Evolutionary conservation across 30 jellyfish, hydroid and myxozoan species (phyloP), one percentile per base, ranked within the genome.

Genomic region (Hydractinia echinata): DNA sequence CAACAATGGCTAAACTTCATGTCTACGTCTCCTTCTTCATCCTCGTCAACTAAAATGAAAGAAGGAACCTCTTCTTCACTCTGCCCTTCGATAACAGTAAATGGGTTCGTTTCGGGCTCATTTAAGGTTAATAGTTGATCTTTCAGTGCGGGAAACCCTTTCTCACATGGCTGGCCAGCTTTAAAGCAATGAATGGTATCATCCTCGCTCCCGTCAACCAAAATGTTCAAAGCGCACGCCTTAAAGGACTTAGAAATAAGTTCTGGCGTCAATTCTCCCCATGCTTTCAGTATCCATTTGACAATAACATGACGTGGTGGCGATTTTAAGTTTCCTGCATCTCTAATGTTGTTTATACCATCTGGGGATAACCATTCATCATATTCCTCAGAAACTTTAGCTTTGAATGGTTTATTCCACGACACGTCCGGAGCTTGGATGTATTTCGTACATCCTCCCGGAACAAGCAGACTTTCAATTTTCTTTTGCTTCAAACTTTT

Each of bases 191-290:
- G 81, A 72, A 72, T 72, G 49, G 8, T 58, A 51, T 72, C 81
- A 72, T 72, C 81, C 81, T 72, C 81, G 73, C 64, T 72, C 72
- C 81, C 72, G 81, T 16, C 81, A 52, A 72, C 81, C 64, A 52
- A 72, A 58, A 72, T 72, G 81, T 72, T 72, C 64, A 72, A 72
- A 16, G 64, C 79, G 14, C 3, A 68, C 54, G 79, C 79, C 10
- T 72, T 72, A 18, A 72, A 16, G 64, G n/a, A 18, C 2, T 58
- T 72, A 30, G 10, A 72, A 58, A 64, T 51, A 13, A 64, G 74
- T 64, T 64, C 74, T 64, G 74, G 74, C 39, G 74, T 64, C n/a
- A n/a, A n/a, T n/a, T n/a, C n/a, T n/a, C n/a, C n/a, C n/a, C 74
- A 13, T 51, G 74, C 74, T 64, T 64, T 64, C 5, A 64, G 74